These are phyloP conservation scores for Rhinogobio ventralis DNA, from an alignment of 2,797 vertebrate species.

Conservation along the genomic window DNA sequence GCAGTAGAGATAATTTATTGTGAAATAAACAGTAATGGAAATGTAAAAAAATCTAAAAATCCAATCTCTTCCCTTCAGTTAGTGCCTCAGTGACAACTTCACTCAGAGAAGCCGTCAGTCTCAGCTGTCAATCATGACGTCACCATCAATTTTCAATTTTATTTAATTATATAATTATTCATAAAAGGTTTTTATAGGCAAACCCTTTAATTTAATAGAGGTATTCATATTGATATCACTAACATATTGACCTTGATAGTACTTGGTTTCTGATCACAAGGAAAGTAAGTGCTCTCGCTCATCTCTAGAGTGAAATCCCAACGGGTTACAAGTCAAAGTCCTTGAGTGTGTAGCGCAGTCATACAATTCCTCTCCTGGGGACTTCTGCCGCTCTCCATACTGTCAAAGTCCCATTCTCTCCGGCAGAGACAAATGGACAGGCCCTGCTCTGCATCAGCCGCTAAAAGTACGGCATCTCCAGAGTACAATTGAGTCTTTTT, in stretches of 20 bases:
- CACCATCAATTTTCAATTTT: too few relatives aligned
- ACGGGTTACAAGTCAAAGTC: not conserved
- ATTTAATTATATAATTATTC: not conserved
- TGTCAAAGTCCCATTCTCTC: slow-evolving; percentile 16
- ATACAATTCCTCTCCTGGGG: slow-evolving; percentile 5
- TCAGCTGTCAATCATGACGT: too few relatives aligned
- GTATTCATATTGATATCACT: not conserved
- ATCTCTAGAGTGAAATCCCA: slow-evolving; percentile 18
- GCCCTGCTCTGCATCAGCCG: slow-evolving; percentile 1
- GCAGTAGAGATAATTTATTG: too few relatives aligned
- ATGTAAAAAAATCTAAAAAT: too few relatives aligned
- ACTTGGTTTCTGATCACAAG: not conserved
- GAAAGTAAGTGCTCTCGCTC: not conserved
- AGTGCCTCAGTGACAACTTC: too few relatives aligned
- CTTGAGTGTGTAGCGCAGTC: not conserved
- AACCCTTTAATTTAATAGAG: not conserved
- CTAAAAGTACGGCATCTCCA: slow-evolving; percentile 12
- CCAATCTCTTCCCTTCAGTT: too few relatives aligned
- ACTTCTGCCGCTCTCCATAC: not conserved
- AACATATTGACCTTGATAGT: not conserved
- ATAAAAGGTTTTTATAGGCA: not conserved
- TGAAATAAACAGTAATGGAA: too few relatives aligned
- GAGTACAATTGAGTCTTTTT: slow-evolving; percentile 14
- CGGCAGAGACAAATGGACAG: slow-evolving; percentile 14
- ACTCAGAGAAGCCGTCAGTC: too few relatives aligned